These are phyloP conservation scores for Enteromius trimaculatus DNA, from an alignment of 2,797 vertebrate genomes.

Conservation along the genomic window DNA sequence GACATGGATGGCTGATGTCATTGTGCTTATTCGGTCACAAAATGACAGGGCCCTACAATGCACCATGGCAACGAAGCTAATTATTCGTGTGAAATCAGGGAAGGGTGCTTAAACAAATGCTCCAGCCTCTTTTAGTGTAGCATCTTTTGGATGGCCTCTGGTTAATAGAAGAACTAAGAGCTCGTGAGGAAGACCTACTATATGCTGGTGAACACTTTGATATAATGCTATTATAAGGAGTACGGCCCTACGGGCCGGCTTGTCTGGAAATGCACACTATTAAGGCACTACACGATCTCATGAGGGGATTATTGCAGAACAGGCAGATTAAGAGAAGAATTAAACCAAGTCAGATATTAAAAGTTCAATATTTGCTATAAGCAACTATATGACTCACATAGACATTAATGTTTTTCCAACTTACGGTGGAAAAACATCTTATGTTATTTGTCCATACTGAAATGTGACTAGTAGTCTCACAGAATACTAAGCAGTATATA, in stretches of 20 bases:
- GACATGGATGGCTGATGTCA: constrained; percentile 66
- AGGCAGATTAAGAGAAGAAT: constrained; percentile 10
- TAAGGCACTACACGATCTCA: constrained; percentile 39
- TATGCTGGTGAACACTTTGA: constrained; percentile 34
- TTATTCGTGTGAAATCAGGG: constrained; percentile 59
- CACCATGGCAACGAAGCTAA: constrained; percentile 61
- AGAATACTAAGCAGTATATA: not conserved
- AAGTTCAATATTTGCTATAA: not conserved
- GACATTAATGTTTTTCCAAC: not conserved
- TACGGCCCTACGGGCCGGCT: constrained; percentile 13
- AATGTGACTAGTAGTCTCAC: not conserved
- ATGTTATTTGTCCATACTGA: not conserved
- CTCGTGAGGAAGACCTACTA: constrained; percentile 18
- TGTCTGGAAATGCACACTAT: constrained; percentile 52
- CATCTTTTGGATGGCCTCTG: constrained; percentile 27
- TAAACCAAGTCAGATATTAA: not conserved
- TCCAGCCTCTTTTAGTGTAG: constrained; percentile 36
- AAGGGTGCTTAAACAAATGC: constrained; percentile 53
- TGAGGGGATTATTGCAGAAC: constrained; percentile 35
- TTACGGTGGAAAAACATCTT: not conserved
- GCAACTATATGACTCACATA: not conserved
- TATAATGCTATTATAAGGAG: constrained; percentile 41
- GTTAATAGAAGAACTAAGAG: constrained; percentile 19
- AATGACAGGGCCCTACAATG: constrained; percentile 52
- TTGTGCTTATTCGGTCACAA: constrained; percentile 58